Evolutionary conservation across 2,113 vertebrate species (phyloP), one percentile per base, ranked within the genome.

Genomic region (Limanda limanda): DNA sequence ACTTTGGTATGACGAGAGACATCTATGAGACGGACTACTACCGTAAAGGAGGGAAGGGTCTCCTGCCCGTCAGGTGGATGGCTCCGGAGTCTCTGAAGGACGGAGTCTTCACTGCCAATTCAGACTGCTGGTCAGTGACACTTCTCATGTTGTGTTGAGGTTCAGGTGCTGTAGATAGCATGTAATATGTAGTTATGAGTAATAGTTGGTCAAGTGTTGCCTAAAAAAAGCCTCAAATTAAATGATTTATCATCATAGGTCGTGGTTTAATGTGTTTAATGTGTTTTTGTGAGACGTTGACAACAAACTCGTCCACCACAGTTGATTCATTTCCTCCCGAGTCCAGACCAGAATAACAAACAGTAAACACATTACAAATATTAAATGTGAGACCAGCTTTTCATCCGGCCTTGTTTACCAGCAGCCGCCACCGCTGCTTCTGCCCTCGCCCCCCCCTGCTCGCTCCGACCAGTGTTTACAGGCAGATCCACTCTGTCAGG

Each of bases 1-100:
- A 99, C 83, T 99, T 99, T 1, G 98, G 98, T 31, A 99, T 99
- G 98, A 99, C 98, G 52, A 94, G 98, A 89, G 98, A 99, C 90
- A 98, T 99, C 93, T 99, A 99, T 0, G 98, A 99, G 93, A 99
- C 97, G 0, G 98, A 99, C 92, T 99, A 99, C 91, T 99, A 99
- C 91, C 94, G 97, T 17, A 99, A 99, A 69, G 98, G 98, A 14
- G 98, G 98, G 69, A 99, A 99, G 56, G 98, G 98, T 0, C 94
- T 99, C 70, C 94, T 99, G 61, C 98, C 98, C 0, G 98, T 99
- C 78, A 91, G 98, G 37, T 99, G 98, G 98, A 99, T 99, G 98
- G 96, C 98, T 0, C 98, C 98, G 0, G 98, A 99, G 61, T 99
- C 98, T 0, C 86, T 99, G 21, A 99, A 99, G 92, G 98, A 99